A percentile compares a stretch with the other conserved stretches of the same genome.
Evolutionary conservation across 2,888 invertebrate species (phyloP).

Genomic region (Scaptomyza flava): DNA sequence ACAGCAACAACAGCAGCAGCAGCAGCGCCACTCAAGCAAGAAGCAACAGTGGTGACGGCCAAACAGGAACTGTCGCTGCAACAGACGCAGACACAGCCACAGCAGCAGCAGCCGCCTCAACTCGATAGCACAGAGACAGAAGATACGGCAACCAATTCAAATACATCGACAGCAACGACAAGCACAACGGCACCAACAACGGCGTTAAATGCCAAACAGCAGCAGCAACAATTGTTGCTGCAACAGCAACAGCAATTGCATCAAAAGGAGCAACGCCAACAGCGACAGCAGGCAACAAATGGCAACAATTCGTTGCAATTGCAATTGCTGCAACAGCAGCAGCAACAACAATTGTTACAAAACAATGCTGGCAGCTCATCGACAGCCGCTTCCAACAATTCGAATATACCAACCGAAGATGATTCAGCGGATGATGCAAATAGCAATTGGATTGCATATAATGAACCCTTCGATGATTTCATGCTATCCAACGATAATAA

Average conservation of each 20-base stretch:
- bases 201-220: slow-evolving; percentile 55
- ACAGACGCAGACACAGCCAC: too few relatives aligned
- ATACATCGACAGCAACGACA: slow-evolving; percentile 74
- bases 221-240: slow-evolving; percentile 49
- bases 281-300: slow-evolving; percentile 46
- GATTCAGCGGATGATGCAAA: slow-evolving; percentile 81
- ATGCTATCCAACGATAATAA: slow-evolving; percentile 33
- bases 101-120: slow-evolving; percentile 7
- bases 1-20: not conserved
- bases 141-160: slow-evolving; percentile 73
- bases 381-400: slow-evolving; percentile 53
- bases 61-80: not conserved
- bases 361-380: slow-evolving; percentile 33
- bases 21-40: not conserved
- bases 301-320: slow-evolving; percentile 61
- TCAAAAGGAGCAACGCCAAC: slow-evolving; percentile 34
- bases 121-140: slow-evolving; percentile 74
- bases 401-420: slow-evolving; percentile 72
- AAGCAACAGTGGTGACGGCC: slow-evolving; percentile 9
- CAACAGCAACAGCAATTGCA: slow-evolving; percentile 49
- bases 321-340: slow-evolving; percentile 48
- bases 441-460: slow-evolving; percentile 75
- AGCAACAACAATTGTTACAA: slow-evolving; percentile 29
- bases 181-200: slow-evolving; percentile 61
- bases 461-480: slow-evolving; percentile 77